Base-by-base conservation (phyloP, 1,140 invertebrate genomes). In the Adoxophyes honmai region DNA sequence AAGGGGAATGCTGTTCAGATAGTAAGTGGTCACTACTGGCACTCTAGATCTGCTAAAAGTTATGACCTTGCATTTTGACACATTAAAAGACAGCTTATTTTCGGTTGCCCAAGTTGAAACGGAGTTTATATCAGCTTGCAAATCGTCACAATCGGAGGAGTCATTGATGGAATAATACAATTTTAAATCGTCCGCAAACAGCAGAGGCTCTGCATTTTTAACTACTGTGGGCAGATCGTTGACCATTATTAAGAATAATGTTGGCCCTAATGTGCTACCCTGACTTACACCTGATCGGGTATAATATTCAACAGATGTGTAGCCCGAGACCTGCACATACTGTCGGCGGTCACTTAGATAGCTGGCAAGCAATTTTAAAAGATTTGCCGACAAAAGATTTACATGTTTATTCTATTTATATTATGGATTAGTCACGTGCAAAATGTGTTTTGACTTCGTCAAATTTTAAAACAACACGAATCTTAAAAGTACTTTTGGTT, bases 131-230 rank as follows among this genome's bases (percentile, higher is more conserved):
- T 28, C 44, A 4, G 10, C 5, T 16, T 51, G 44, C 9, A 51
- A 4, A 1, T 7, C n/a, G 1, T 1, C 1, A 21, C 18, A 21
- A n/a, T 51, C 44, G 4, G 1, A n/a, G 10, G 28, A 4, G 28
- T 4, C 4, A 28, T 16, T 51, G 1, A 51, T 16, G 2, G 44
- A 11, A 14, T 9, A 16, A 4, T 5, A 5, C 1, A 51, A 4
- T n/a, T 51, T 51, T 1, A 51, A 21, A n/a, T 51, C 44, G n/a
- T 51, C 44, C 4, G 44, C 44, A 33, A 51, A 51, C 28, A 51
- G 16, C n/a, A 51, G 18, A n/a, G 1, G n/a, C n/a, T 14, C n/a
- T 1, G 16, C 8, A 28, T 1, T 8, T 11, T 11, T 51, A 28
- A 51, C 9, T 1, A 8, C 7, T 13, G 1, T 11, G 1, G 18